Conservation (phyloP, 2,797 vertebrate species). For the Acipenser ruthenus region DNA sequence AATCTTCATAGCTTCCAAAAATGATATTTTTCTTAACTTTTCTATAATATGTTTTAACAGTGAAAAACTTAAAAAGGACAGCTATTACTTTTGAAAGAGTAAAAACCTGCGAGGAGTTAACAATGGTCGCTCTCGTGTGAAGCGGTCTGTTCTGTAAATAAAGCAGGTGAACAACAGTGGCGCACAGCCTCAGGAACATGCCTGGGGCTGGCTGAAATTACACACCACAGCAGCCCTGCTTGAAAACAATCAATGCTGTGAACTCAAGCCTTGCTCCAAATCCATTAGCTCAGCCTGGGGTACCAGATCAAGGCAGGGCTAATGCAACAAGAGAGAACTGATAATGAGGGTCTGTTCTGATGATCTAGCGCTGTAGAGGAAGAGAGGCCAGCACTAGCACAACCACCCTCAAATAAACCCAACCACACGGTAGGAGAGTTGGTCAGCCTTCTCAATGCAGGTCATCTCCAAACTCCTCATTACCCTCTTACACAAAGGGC, state of each 20-base stretch:
- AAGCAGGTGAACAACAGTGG: neutral
- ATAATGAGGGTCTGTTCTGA: conserved; percentile 51
- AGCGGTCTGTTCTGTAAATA: neutral
- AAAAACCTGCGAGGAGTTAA: too few species aligned
- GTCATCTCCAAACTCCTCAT: conserved; percentile 31
- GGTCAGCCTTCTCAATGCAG: conserved; percentile 36
- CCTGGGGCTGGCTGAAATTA: neutral
- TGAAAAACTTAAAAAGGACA: too few species aligned
- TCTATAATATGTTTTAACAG: too few species aligned
- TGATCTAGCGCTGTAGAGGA: conserved; percentile 49
- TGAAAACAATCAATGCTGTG: conserved; percentile 1
- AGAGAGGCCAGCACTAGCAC: conserved; percentile 40
- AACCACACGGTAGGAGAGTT: conserved; percentile 40
- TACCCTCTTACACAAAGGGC: neutral
- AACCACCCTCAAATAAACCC: conserved; percentile 15
- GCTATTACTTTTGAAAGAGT: too few species aligned
- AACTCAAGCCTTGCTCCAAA: neutral
- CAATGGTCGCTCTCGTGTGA: neutral
- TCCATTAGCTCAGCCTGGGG: neutral
- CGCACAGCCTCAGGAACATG: too few species aligned
- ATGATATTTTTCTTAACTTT: too few species aligned
- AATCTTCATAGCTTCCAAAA: too few species aligned
- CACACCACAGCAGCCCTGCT: neutral
- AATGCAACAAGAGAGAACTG: neutral
- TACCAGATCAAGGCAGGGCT: too few species aligned